phyloP scores from a whole-genome alignment of 1,140 invertebrate species.

The Leptinotarsa lineolata region DNA sequence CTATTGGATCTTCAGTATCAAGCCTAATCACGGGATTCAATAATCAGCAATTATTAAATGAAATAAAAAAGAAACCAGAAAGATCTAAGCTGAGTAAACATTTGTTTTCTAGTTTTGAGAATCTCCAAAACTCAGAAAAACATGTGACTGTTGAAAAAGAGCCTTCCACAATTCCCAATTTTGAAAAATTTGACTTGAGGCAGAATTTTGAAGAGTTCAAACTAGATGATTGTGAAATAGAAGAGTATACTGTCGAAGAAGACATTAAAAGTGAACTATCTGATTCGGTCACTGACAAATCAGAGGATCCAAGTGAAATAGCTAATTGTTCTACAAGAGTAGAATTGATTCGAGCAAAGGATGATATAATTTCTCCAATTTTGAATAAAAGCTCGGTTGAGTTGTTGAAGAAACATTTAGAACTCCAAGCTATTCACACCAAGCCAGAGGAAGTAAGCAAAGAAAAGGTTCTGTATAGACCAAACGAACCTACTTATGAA shows the following conservation, averaged over 20 bases:
- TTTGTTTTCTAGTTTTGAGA: constrained; percentile 54
- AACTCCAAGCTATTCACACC: constrained; percentile 39
- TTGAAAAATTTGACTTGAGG: constrained; percentile 67
- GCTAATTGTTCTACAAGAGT: constrained; percentile 35
- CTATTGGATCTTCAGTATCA: constrained; percentile 64
- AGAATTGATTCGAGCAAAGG: constrained; percentile 44
- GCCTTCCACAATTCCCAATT: constrained; percentile 38
- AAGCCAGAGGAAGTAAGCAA: constrained; percentile 23
- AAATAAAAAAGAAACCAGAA: constrained; percentile 49
- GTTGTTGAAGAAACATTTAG: constrained; percentile 48
- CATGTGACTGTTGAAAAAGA: constrained; percentile 46
- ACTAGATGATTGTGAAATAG: constrained; percentile 74
- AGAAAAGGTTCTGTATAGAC: constrained; percentile 12
- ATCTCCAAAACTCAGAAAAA: constrained; percentile 53
- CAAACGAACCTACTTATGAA: constrained; percentile 62
- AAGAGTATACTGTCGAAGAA: constrained; percentile 49
- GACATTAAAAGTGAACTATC: constrained; percentile 37
- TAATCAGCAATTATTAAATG: constrained; percentile 53
- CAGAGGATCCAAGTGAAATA: constrained; percentile 7
- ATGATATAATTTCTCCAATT: constrained; percentile 38
- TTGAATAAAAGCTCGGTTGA: constrained; percentile 47
- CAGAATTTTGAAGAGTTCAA: constrained; percentile 82
- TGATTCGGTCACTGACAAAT: constrained; percentile 14
- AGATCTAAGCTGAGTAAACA: constrained; percentile 38
- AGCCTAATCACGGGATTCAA: constrained; percentile 65